These are phyloP conservation scores for Clarias magur DNA, from an alignment of 2,113 vertebrate species.

Conservation along the genomic window DNA sequence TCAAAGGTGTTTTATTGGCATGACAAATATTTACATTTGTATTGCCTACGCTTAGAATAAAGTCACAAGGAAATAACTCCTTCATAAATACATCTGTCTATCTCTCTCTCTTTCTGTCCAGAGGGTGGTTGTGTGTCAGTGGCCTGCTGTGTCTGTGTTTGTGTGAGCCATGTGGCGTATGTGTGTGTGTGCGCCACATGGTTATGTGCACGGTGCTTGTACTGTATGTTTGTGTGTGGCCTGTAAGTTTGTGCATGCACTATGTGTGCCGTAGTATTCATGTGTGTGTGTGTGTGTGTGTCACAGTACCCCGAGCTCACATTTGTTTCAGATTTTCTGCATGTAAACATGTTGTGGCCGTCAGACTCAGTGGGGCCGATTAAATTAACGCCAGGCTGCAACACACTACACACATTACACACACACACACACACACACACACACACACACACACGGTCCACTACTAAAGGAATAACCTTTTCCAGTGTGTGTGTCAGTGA, in stretches of 20 bases:
- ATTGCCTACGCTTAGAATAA: too few relatives aligned
- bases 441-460: not conserved
- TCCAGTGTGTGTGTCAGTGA: not conserved
- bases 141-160: too few relatives aligned
- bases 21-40: too few relatives aligned
- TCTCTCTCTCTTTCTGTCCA: too few relatives aligned
- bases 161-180: not conserved
- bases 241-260: too few relatives aligned
- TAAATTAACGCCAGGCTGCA: constrained; percentile 58
- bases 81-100: not conserved
- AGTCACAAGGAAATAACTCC: too few relatives aligned
- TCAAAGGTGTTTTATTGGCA: too few relatives aligned
- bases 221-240: not conserved
- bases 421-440: not conserved
- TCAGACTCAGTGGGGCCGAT: constrained; percentile 67
- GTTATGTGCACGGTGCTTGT: not conserved
- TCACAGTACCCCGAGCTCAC: constrained; percentile 55
- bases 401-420: constrained; percentile 26
- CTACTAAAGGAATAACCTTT: not conserved
- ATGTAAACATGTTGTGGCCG: constrained; percentile 60
- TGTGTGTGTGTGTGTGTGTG: not conserved
- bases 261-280: too few relatives aligned
- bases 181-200: not conserved
- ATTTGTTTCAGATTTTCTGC: constrained; percentile 67
- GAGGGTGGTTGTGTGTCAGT: not conserved